phyloP scores from a whole-genome alignment of 1,140 invertebrate genomes.

The Ostrea edulis region DNA sequence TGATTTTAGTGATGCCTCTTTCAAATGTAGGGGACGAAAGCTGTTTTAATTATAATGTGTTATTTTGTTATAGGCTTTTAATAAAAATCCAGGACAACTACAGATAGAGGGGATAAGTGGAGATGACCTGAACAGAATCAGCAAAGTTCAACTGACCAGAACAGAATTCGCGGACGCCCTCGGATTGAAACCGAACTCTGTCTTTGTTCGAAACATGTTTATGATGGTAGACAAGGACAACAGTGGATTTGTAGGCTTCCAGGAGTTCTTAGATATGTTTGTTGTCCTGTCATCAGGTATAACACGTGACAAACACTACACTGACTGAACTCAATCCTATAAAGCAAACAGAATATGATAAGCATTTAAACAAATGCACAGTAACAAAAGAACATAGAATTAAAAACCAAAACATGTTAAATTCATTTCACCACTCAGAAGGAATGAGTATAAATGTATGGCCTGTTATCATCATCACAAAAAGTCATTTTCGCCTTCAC shows the following conservation, averaged over 20 bases:
- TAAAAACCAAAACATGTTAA: too few species aligned
- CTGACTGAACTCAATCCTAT: too few species aligned
- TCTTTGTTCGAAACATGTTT: slow-evolving; percentile 99
- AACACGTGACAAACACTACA: too few species aligned
- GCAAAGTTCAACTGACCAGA: slow-evolving; percentile 63
- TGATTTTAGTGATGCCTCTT: too few species aligned
- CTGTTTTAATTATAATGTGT: background rate
- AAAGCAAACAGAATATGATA: too few species aligned
- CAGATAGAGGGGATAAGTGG: slow-evolving; percentile 43
- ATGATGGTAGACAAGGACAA: slow-evolving; percentile 98
- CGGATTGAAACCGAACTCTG: slow-evolving; percentile 96
- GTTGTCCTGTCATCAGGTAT: slow-evolving; percentile 85
- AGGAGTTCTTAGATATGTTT: slow-evolving; percentile 98
- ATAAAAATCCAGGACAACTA: slow-evolving; percentile 23
- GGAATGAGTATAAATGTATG: too few species aligned
- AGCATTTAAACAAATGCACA: too few species aligned
- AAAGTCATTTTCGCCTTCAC: too few species aligned
- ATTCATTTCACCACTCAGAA: too few species aligned
- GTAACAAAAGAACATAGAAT: too few species aligned
- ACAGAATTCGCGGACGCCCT: slow-evolving; percentile 97
- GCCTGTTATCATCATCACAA: too few species aligned
- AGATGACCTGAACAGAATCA: slow-evolving; percentile 55
- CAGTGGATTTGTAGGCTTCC: slow-evolving; percentile 96
- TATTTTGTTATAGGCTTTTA: slow-evolving; percentile 56
- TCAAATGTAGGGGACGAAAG: too few species aligned